These are phyloP conservation scores for Phocoena phocoena DNA, from an alignment of 2,113 vertebrate genomes.

Conservation along the genomic window DNA sequence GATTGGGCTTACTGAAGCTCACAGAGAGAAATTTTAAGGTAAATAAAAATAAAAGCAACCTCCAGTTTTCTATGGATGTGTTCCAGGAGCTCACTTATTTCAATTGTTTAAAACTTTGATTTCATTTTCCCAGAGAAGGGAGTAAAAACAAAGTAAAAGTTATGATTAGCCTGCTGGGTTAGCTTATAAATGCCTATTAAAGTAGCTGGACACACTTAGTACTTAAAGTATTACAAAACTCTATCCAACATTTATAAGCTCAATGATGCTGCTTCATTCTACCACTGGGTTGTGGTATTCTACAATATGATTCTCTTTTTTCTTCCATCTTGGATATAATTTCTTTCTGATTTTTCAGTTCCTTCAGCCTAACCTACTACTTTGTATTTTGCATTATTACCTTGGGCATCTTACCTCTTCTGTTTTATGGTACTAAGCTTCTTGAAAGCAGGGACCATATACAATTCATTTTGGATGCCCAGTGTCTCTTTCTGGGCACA, in stretches of 20 bases:
- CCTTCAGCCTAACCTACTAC: background rate
- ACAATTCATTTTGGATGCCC: background rate
- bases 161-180: background rate
- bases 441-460: background rate
- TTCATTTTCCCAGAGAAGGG: background rate
- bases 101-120: background rate
- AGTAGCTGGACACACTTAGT: background rate
- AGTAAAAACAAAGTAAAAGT: background rate
- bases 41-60: slow-evolving; percentile 31
- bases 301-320: background rate
- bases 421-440: background rate
- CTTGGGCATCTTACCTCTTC: background rate
- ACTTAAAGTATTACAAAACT: background rate
- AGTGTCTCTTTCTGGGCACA: background rate
- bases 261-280: background rate
- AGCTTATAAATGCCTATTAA: background rate
- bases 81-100: background rate
- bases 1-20: background rate
- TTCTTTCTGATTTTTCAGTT: background rate
- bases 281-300: background rate
- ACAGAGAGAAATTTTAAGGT: background rate
- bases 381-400: background rate
- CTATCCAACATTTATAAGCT: background rate
- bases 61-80: background rate
- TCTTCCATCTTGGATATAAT: background rate